Evolutionary conservation across 2,888 invertebrate genomes (phyloP), one percentile per base, ranked within the genome.

Genomic region (Eupithecia exiguata): DNA sequence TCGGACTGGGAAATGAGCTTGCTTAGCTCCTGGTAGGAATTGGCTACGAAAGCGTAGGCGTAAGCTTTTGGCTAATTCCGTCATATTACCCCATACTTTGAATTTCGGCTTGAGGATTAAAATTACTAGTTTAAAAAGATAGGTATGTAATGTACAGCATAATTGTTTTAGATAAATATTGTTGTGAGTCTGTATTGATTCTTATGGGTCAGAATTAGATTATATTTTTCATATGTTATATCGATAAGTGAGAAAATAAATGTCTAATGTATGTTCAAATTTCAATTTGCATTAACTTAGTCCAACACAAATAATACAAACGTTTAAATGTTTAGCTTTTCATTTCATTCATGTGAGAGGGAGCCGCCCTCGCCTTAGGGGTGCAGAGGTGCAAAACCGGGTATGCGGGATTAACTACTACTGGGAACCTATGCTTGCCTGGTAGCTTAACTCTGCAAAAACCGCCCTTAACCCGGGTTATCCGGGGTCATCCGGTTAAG

Each of bases 381-480:
- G 79, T 30, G 40, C 70, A 61, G 70, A 67, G 72, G 72, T 66
- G 73, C 21, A 73, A 71, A 72, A 49, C 71, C 69, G 73, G 73
- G 75, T 78, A 80, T 74, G 71, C 72, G 84, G 90, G 92, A 91
- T 92, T 91, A 92, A 84, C 79, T 74, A 80, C 78, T 84, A 80
- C 83, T 82, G 77, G 2, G 6, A 30, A 3, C 71, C 78, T 87
- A 90, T 95, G 91, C 14, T 76, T n/a, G 77, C 93, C 91, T 93
- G 82, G 92, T 94, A 88, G 73, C 82, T 83, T 85, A 85, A 88
- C 89, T 87, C 90, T 89, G 91, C 89, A 90, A 91, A 90, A 93
- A 92, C 91, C 94, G 87, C 85, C 82, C 85, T 86, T 89, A 85
- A 91, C 85, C 86, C 90, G 87, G 89, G 89, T 82, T 92, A 89